Evolutionary conservation across 2,888 invertebrate genomes (phyloP), one percentile per base, ranked within the genome.

Genomic region (Eristalis intricaria): DNA sequence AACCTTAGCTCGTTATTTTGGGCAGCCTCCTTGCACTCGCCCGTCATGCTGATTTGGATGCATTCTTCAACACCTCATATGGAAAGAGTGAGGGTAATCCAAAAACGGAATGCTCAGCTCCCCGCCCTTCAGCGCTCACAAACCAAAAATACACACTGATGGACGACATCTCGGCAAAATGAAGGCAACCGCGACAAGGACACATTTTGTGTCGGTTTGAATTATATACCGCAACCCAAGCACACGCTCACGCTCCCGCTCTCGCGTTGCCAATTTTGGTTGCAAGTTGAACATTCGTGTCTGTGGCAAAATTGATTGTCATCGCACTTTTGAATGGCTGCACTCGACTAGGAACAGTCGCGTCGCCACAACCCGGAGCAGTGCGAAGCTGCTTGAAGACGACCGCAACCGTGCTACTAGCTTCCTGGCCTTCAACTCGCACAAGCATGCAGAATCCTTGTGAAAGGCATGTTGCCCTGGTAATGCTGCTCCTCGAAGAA

Each of bases 281-380:
- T 65, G 61, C 60, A 74, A 80, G 68, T 75, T 70, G 65, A 84
- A 73, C 69, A 43, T 77, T 81, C 85, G 77, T 86, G 85, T 70
- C 74, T 77, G 69, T 23, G 22, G 69, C 22, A 70, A 78, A 81
- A 86, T 86, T 86, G 81, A 86, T 86, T 86, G 81, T 81, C 81
- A 86, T 86, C 81, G 81, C 85, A 77, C 85, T 85, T 81, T 85
- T 77, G 80, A 81, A 81, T 81, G 77, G 81, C 74, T 73, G 81
- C 73, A 64, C 63, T 68, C 77, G 76, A 50, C 75, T 80, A 76
- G 75, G 64, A 81, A 68, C 76, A 56, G 71, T 15, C 50, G 50
- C 22, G 71, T 15, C 35, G 50, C 22, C 58, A 43, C 22, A 23
- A 43, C 43, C 23, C 23, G 23, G 4, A 23, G 23, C 23, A 58